Base-by-base conservation (phyloP, 2,113 vertebrate species). In the Pseudolaguvia tuberculata region DNA sequence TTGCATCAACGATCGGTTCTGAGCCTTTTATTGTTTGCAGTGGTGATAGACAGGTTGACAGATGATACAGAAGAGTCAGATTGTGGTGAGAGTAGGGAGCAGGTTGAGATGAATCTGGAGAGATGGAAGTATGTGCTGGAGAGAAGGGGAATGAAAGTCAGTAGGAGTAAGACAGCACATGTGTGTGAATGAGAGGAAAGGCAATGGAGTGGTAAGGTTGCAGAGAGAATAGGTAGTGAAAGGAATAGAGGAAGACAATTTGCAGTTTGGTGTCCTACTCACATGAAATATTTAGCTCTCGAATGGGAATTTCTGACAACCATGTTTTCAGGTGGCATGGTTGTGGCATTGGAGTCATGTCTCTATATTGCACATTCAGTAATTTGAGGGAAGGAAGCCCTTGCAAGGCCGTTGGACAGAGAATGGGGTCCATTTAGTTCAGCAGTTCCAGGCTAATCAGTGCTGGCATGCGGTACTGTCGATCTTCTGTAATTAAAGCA, bases 231-330 rank as follows among this genome's bases (percentile, higher is more conserved):
- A n/a, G n/a, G n/a, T n/a, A n/a, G n/a, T n/a, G n/a, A 35, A 35
- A 6, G 31, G 31, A 35, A 35, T 5, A 57, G 2, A 57, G 55
- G 17, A 35, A 35, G 14, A 27, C 27, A 27, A 57, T 27, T 13
- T 25, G 4, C 13, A 57, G 23, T 17, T 59, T 17, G 57, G 31
- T 35, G 27, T 73, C 4, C 35, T 39, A 81, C 83, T 85, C 74
- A 81, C 83, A 65, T 42, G 8, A 56, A 51, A 82, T 65, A 17
- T 70, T 79, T 5, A 87, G 77, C 53, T 85, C 83, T 15, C 79
- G 75, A 18, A 72, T 45, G 29, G 61, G 75, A 20, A 87, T 80
- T 27, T 48, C 83, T 72, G 78, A 52, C 18, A 87, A 63, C 70
- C 83, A 78, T 35, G 56, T 56, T 35, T 75, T 71, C 45, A 86